These are phyloP conservation scores for Drosophila antonietae DNA, from an alignment of 2,888 invertebrate species.

Conservation along the genomic window DNA sequence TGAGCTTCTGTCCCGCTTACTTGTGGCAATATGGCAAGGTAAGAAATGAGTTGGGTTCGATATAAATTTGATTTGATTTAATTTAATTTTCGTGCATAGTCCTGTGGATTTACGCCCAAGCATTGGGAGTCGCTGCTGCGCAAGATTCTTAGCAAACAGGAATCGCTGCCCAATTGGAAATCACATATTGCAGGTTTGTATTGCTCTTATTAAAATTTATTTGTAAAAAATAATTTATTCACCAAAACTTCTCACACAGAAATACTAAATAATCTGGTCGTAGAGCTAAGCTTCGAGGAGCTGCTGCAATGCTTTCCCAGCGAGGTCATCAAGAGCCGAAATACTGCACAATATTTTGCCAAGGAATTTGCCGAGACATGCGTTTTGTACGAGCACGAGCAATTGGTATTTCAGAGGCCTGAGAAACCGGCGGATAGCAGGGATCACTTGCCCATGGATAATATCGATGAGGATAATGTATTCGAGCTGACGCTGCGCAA, in stretches of 20 bases:
- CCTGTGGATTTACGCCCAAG: constrained; percentile 82
- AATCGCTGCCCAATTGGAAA: constrained; percentile 82
- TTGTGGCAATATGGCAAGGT: constrained; percentile 89
- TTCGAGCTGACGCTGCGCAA: constrained; percentile 83
- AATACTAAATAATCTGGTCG: constrained; percentile 82
- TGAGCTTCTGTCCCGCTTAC: constrained; percentile 87
- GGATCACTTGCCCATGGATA: constrained; percentile 82
- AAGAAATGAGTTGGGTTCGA: constrained; percentile 25
- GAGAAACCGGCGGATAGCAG: constrained; percentile 51
- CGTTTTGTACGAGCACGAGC: constrained; percentile 70
- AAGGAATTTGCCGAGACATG: constrained; percentile 78
- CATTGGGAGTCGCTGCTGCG: constrained; percentile 83
- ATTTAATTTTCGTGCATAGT: constrained; percentile 54
- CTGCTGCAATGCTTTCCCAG: constrained; percentile 83
- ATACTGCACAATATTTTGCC: constrained; percentile 71
- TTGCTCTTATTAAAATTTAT: no score
- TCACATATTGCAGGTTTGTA: constrained; percentile 76
- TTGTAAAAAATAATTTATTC: no score
- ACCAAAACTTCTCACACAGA: constrained; percentile 52
- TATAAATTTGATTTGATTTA: background rate
- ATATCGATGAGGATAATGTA: constrained; percentile 83
- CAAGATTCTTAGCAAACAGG: constrained; percentile 82
- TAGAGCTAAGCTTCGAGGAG: constrained; percentile 82
- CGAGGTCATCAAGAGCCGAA: constrained; percentile 80
- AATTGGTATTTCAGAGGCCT: constrained; percentile 63